These are phyloP conservation scores for Trematomus bernacchii DNA, from an alignment of 2,797 vertebrate species.

Conservation along the genomic window DNA sequence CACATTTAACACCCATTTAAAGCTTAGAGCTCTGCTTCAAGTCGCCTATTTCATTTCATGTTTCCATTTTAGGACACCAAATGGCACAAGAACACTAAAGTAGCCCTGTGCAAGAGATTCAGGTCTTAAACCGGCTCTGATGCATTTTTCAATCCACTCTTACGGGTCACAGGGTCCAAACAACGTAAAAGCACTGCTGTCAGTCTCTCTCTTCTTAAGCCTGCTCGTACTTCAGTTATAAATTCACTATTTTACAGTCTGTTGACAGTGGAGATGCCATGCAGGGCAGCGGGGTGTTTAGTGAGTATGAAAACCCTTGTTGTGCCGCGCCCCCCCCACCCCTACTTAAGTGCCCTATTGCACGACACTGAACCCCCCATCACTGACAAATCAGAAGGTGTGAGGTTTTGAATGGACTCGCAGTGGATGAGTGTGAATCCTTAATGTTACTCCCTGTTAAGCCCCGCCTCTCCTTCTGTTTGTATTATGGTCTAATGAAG, in stretches of 20 bases:
- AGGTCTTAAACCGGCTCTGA: slow-evolving; percentile 1
- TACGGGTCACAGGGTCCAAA: slow-evolving; percentile 34
- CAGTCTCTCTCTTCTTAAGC: neutral
- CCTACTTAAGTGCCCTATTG: slow-evolving; percentile 15
- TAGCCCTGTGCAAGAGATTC: neutral
- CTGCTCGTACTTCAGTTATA: neutral
- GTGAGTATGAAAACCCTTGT: slow-evolving; percentile 17
- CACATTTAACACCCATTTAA: too few relatives aligned
- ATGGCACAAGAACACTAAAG: neutral
- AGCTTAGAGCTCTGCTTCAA: neutral
- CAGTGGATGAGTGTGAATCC: slow-evolving; percentile 15
- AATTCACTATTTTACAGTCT: slow-evolving; percentile 4
- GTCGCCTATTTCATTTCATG: neutral
- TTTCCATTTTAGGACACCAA: slow-evolving; percentile 19
- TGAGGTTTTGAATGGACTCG: slow-evolving; percentile 53
- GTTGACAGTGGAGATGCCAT: slow-evolving; percentile 35
- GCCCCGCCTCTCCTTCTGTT: slow-evolving; percentile 40
- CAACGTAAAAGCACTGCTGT: neutral
- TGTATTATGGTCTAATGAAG: slow-evolving; percentile 88
- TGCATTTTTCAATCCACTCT: slow-evolving; percentile 9
- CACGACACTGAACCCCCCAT: slow-evolving; percentile 10
- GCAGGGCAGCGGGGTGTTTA: slow-evolving; percentile 21
- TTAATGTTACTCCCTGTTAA: neutral
- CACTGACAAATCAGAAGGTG: neutral
- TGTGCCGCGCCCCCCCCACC: neutral